Base-by-base conservation (phyloP, 2,797 vertebrate species). In the Ptychobarbus kaznakovi region DNA sequence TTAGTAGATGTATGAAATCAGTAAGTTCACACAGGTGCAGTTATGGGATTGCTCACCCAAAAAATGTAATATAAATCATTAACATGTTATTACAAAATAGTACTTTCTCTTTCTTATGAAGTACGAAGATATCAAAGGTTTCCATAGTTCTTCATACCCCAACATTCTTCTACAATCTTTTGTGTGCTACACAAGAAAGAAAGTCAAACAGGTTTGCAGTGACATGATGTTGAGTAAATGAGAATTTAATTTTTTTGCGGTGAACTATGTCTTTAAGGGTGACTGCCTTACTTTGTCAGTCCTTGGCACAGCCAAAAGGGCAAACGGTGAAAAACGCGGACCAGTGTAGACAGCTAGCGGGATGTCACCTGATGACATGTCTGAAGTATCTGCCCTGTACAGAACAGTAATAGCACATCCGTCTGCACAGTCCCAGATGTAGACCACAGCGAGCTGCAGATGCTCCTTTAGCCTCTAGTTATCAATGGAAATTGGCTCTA, bases 331-430 rank as follows among this genome's bases (percentile, higher is more conserved):
- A 42, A 75, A 83, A 32, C 63, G 12, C 20, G 16, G 25, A 66
- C 61, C 9, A 49, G 69, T 83, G 44, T 40, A 38, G 9, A 20
- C 2, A 83, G 68, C 58, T 65, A 75, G 72, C 32, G 3, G 58
- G 72, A 74, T 20, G 22, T 53, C 58, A 76, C 58, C 72, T 68
- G 35, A 68, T 66, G 73, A 40, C 74, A 84, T 63, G 68, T 80
- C 58, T 75, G 70, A 61, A 82, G 61, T 81, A 86, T 83, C 84
- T 89, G 86, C 44, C 68, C 69, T 75, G 68, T 86, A 82, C 73
- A 66, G 61, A 18, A 16, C 9, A n/a, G 53, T 86, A 77, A 87
- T 84, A 84, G 74, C 79, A 65, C 65, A 88, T 87, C 63, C 13
- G 63, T 84, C 88, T 84, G 68, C 80, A 84, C 51, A 53, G 73